These are phyloP conservation scores for Cecropterus lyciades DNA, from an alignment of 1,140 invertebrate genomes.

Conservation along the genomic window DNA sequence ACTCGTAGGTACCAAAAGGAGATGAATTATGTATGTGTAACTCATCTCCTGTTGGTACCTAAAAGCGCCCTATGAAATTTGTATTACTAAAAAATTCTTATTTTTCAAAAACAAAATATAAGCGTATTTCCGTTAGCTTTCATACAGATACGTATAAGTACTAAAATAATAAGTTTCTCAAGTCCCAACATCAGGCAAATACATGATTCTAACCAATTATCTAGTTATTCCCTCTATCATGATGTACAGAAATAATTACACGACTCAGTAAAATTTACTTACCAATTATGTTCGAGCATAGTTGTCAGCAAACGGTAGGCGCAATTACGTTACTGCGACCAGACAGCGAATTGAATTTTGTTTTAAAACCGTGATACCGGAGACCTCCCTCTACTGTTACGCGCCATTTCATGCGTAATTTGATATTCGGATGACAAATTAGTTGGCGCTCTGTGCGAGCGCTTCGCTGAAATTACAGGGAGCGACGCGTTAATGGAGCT, in stretches of 20 bases:
- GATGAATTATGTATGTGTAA: no score
- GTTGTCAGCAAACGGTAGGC: conserved; percentile 54
- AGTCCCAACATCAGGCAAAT: background rate
- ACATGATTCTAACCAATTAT: background rate
- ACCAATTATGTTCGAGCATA: conserved; percentile 53
- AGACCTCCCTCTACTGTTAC: conserved; percentile 69
- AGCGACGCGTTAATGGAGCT: conserved; percentile 33
- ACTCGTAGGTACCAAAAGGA: no score
- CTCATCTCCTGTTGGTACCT: no score
- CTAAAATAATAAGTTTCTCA: background rate
- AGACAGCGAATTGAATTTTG: conserved; percentile 72
- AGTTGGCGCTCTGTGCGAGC: conserved; percentile 61
- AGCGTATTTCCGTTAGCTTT: no score
- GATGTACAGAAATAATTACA: conserved; percentile 47
- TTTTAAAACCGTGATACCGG: conserved; percentile 70
- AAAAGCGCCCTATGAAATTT: no score
- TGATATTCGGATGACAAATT: conserved; percentile 83
- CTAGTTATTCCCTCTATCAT: background rate
- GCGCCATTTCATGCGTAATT: conserved; percentile 79
- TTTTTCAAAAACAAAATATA: no score
- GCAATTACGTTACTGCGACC: conserved; percentile 64
- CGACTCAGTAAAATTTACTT: conserved; percentile 63
- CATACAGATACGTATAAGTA: no score
- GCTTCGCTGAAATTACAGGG: conserved; percentile 74
- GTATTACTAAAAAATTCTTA: no score